Percentiles rank a stretch among this genome's conserved stretches.
Evolutionary conservation across 2,113 vertebrate species (phyloP).

Genomic region (Menidia beryllina): DNA sequence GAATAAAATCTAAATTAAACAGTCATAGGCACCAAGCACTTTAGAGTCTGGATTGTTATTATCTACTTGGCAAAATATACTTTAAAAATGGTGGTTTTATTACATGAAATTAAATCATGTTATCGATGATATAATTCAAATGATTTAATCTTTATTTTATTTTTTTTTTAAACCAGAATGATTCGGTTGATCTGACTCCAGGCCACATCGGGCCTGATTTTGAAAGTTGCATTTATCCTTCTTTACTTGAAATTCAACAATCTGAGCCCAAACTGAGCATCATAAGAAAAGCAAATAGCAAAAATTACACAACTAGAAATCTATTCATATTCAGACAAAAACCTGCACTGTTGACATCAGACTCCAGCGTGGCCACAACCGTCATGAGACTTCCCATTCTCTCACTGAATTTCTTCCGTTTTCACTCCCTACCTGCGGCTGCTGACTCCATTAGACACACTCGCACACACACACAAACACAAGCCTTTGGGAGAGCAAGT

Average conservation of each 20-base stretch:
- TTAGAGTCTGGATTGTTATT: neutral
- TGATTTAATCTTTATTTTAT: neutral
- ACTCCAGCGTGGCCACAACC: neutral
- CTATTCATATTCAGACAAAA: neutral
- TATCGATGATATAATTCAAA: neutral
- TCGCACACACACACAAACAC: constrained; percentile 2
- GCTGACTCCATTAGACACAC: constrained; percentile 42
- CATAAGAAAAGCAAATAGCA: neutral
- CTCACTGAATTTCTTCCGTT: constrained; percentile 23
- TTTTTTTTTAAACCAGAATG: neutral
- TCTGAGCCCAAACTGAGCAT: neutral
- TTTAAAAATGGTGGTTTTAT: no score
- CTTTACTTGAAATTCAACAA: neutral
- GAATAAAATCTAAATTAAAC: neutral
- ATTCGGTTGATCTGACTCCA: neutral
- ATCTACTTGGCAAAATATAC: neutral
- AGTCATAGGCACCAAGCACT: neutral
- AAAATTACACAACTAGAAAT: neutral
- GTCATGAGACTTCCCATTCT: neutral
- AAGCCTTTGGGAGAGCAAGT: constrained; percentile 27
- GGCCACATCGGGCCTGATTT: neutral
- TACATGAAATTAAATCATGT: neutral
- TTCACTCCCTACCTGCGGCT: constrained; percentile 32
- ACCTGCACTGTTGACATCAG: no score
- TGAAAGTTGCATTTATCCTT: neutral